phyloP scores from a whole-genome alignment of 2,797 vertebrate genomes.

The Tragelaphus eurycerus region DNA sequence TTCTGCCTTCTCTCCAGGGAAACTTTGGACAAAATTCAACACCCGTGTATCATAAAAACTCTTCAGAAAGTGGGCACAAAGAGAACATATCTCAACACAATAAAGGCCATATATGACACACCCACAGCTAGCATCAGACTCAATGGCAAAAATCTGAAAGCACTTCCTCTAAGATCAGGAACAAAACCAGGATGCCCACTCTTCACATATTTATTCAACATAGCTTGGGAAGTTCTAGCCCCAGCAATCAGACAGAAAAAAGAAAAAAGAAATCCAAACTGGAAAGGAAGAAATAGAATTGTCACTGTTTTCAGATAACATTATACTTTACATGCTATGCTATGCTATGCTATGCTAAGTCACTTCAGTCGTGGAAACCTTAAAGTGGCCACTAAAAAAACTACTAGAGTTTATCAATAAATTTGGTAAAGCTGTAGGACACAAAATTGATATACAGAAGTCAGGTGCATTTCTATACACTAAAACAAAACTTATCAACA shows the following conservation, averaged over 20 bases:
- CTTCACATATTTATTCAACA: neutral
- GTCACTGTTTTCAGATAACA: neutral
- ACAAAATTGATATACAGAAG: neutral
- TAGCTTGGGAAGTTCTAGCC: neutral
- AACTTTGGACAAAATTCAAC: neutral
- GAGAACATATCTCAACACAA: neutral
- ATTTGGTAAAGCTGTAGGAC: neutral
- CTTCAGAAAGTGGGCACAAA: neutral
- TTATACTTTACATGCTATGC: neutral
- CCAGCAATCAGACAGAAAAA: neutral
- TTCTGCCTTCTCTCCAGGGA: neutral
- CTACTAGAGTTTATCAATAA: neutral
- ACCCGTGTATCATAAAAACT: neutral
- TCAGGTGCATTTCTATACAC: neutral
- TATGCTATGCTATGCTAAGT: too few species aligned
- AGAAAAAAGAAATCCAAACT: neutral
- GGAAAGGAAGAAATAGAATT: neutral
- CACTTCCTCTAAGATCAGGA: neutral
- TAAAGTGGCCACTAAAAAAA: neutral
- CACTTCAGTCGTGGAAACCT: neutral
- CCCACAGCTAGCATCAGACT: neutral
- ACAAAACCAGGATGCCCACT: neutral
- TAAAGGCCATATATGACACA: neutral
- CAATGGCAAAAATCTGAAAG: neutral
- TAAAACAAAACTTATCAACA: neutral